Conservation (phyloP, 1,140 invertebrate genomes). For the Whitmania pigra region DNA sequence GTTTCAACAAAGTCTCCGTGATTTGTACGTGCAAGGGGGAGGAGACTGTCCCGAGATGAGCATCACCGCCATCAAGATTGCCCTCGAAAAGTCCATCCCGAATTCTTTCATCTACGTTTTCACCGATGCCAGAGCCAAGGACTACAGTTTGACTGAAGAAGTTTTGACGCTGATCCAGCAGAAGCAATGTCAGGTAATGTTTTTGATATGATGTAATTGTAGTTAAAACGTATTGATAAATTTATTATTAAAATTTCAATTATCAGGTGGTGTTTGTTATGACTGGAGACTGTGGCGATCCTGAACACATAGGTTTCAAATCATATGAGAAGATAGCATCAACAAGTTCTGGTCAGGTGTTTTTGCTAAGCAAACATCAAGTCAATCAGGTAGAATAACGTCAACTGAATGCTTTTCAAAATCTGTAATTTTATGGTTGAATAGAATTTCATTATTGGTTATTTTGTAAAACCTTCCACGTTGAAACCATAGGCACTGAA, state of each 20-base stretch:
- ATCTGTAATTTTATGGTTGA: background rate
- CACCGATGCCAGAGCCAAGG: conserved; percentile 59
- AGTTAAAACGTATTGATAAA: background rate
- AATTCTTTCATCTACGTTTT: conserved; percentile 62
- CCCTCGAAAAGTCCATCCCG: conserved; percentile 52
- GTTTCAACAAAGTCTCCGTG: conserved; percentile 48
- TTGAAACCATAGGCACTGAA: background rate
- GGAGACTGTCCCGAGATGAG: conserved; percentile 63
- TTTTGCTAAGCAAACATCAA: conserved; percentile 56
- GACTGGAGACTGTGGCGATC: conserved; percentile 58
- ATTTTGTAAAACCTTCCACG: background rate
- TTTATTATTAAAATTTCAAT: background rate
- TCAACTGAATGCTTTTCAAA: background rate
- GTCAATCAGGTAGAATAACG: conserved; percentile 49
- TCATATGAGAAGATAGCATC: conserved; percentile 59
- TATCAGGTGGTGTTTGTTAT: conserved; percentile 60
- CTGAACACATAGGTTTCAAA: conserved; percentile 49
- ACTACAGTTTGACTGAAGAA: conserved; percentile 51
- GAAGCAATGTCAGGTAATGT: conserved; percentile 55
- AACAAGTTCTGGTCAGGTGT: conserved; percentile 60
- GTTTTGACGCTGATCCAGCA: conserved; percentile 56
- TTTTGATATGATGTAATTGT: conserved; percentile 27
- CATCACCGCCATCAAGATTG: conserved; percentile 52
- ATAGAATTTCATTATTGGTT: background rate
- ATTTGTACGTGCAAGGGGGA: conserved; percentile 55